A percentile compares a stretch with the other conserved stretches of the same genome.
Conservation (phyloP, 2,888 invertebrate species). For the Leucoptera coffeella region DNA sequence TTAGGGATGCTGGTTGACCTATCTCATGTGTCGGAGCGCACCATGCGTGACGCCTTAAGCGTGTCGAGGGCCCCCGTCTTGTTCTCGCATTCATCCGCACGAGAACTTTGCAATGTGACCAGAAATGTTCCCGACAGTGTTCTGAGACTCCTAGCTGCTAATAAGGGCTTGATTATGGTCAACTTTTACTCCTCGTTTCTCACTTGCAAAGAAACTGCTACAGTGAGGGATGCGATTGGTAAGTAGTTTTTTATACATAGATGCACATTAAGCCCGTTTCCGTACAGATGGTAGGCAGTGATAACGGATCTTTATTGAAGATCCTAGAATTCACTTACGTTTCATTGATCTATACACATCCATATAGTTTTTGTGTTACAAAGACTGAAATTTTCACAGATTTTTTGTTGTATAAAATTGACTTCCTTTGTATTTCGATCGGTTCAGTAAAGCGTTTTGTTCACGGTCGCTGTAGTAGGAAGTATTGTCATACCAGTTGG, state of each 20-base stretch:
- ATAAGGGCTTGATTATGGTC: slow-evolving; percentile 81
- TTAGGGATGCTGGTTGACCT: slow-evolving; percentile 84
- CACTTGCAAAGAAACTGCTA: slow-evolving; percentile 67
- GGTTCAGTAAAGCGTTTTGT: no score
- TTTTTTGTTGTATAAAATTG: no score
- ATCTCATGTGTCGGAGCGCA: slow-evolving; percentile 73
- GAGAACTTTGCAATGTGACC: slow-evolving; percentile 72
- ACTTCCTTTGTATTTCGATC: no score
- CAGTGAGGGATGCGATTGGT: slow-evolving; percentile 77
- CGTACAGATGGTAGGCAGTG: no score
- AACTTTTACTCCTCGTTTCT: slow-evolving; percentile 78
- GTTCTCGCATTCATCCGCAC: slow-evolving; percentile 81
- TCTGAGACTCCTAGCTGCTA: slow-evolving; percentile 63
- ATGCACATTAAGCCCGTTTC: no score
- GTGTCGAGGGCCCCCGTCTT: slow-evolving; percentile 77
- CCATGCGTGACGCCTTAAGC: slow-evolving; percentile 74
- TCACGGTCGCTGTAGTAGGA: no score
- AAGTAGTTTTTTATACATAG: slow-evolving; percentile 11
- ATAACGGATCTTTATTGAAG: no score
- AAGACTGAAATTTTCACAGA: no score
- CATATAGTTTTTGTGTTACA: no score
- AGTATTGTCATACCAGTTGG: no score
- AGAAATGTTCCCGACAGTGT: slow-evolving; percentile 78
- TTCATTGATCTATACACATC: no score
- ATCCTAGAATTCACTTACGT: no score